These are phyloP conservation scores for Perizoma affinitatum DNA, from an alignment of 2,888 invertebrate species.

Conservation along the genomic window DNA sequence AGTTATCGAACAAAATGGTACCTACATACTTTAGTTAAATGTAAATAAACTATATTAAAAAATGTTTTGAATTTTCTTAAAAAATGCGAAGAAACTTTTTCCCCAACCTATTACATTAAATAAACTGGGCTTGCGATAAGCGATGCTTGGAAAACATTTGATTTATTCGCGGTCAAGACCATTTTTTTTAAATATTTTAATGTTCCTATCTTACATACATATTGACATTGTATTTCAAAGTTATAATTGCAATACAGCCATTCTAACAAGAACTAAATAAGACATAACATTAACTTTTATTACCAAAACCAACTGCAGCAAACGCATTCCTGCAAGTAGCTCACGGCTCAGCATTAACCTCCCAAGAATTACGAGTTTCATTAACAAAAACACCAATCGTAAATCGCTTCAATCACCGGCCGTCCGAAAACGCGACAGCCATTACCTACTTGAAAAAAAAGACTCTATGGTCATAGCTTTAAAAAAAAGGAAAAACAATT, in stretches of 20 bases:
- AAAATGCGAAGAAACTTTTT: too few relatives aligned
- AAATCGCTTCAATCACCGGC: conserved; percentile 71
- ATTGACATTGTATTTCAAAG: too few relatives aligned
- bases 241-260: conserved; percentile 10
- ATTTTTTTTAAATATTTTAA: too few relatives aligned
- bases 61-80: too few relatives aligned
- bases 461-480: conserved; percentile 54
- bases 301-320: conserved; percentile 29
- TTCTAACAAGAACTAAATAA: conserved; percentile 22
- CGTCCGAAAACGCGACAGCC: conserved; percentile 67
- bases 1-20: too few relatives aligned
- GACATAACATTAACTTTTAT: conserved; percentile 36
- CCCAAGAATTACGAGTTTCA: conserved; percentile 59
- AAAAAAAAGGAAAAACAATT: conserved; percentile 55
- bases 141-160: too few relatives aligned
- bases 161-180: too few relatives aligned
- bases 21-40: too few relatives aligned
- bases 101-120: too few relatives aligned
- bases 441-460: conserved; percentile 62
- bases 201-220: too few relatives aligned
- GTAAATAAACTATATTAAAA: too few relatives aligned
- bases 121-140: neutral
- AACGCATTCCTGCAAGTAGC: conserved; percentile 30
- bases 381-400: conserved; percentile 73
- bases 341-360: conserved; percentile 29